Base-by-base conservation (phyloP, 92 coral and sea anemone species). In the Anthopleura xanthogrammica region DNA sequence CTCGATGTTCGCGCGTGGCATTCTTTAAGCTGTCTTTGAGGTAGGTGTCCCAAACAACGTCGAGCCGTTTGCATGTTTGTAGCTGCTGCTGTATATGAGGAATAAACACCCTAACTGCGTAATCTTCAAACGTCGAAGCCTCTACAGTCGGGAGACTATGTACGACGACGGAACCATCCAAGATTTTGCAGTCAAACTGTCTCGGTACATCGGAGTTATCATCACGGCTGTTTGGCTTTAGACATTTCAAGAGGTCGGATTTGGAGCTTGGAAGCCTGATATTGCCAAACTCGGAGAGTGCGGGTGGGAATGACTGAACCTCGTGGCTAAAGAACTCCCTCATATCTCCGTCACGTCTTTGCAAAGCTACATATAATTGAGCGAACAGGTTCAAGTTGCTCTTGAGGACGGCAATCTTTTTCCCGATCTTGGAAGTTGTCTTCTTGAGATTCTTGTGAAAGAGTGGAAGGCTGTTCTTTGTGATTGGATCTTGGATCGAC, bases 261-360 rank as follows among this genome's bases (percentile, higher is more conserved):
- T 88, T 88, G 12, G 87, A 13, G 36, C 78, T 88, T 60, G 91
- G 87, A 6, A 84, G 85, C 24, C 91, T 72, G 22, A 88, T 46
- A 48, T 76, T 85, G 19, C 91, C 91, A 54, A 29, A 85, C 36
- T 88, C 88, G 4, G 83, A 85, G n/a, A 88, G 17, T 4, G 91
- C 79, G 13, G 88, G 91, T 19, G 91, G 91, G 56, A 84, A 88
- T 22, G 85, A 52, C 68, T 84, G 91, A n/a, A 79, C 81, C 50
- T 88, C 91, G 39, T 88, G 88, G 36, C 85, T 29, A 60, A 88
- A 88, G 80, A 88, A 84, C 57, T 83, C 85, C 50, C 54, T 48
- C 56, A 78, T 22, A 71, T 88, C 82, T 14, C 74, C 85, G 2
- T 87, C 75, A 57, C 76, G 76, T 1, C 76, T 71, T 5, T 71